Evolutionary conservation across 2,797 vertebrate genomes (phyloP).

Genomic region (Sandelia bainsii): DNA sequence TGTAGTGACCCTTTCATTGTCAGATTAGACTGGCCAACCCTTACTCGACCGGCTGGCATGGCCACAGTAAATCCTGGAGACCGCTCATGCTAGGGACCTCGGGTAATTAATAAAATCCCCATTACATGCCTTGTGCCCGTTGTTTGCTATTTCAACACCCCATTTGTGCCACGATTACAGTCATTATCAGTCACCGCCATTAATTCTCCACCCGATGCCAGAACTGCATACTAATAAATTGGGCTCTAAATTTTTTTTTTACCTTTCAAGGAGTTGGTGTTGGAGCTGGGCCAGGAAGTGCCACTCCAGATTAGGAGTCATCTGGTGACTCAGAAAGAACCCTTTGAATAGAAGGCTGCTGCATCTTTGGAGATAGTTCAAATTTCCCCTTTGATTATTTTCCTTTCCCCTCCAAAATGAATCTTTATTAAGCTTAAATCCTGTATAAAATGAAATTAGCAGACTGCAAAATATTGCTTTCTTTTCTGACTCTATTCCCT

Average conservation of each 20-base stretch:
- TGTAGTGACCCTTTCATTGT: constrained; percentile 75
- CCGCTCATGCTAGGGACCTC: constrained; percentile 81
- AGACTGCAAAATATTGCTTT: constrained; percentile 91
- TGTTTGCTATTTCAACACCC: constrained; percentile 93
- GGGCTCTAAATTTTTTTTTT: constrained; percentile 86
- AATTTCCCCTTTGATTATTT: constrained; percentile 87
- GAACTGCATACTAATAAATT: constrained; percentile 91
- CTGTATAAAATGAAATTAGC: constrained; percentile 91
- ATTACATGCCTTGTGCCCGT: constrained; percentile 91
- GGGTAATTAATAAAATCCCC: constrained; percentile 90
- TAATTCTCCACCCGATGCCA: constrained; percentile 88
- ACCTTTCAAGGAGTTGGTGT: constrained; percentile 89
- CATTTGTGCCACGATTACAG: constrained; percentile 92
- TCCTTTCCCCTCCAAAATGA: constrained; percentile 86
- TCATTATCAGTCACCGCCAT: constrained; percentile 91
- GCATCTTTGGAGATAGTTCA: constrained; percentile 91
- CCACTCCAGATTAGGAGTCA: constrained; percentile 89
- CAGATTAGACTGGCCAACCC: constrained; percentile 78
- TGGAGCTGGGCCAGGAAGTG: constrained; percentile 86
- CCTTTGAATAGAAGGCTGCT: constrained; percentile 85
- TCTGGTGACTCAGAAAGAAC: constrained; percentile 84
- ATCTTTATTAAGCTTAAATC: constrained; percentile 91
- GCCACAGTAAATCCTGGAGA: constrained; percentile 87
- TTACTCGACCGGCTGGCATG: constrained; percentile 76
- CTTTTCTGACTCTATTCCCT: constrained; percentile 88